Evolutionary conservation across 2,888 invertebrate genomes (phyloP).

Genomic region (Eupithecia abbreviata): DNA sequence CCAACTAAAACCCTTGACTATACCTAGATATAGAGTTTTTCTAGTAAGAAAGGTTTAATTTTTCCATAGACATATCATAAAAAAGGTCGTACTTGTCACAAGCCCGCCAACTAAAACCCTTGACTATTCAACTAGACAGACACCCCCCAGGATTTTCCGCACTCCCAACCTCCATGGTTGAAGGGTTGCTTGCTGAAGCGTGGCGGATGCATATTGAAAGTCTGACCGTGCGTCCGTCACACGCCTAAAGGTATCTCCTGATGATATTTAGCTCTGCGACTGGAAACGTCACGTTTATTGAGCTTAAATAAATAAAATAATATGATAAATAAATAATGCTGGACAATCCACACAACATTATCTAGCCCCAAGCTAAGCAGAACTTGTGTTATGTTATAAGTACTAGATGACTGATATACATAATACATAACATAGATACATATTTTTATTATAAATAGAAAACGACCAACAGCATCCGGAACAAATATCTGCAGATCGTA

Average conservation of each 20-base stretch:
- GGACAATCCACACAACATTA: too few species aligned
- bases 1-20: too few species aligned
- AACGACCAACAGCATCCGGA: too few species aligned
- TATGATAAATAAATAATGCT: too few species aligned
- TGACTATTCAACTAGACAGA: constrained; percentile 38
- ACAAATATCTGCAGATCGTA: too few species aligned
- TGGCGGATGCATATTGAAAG: constrained; percentile 77
- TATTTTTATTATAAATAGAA: too few species aligned
- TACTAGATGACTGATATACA: too few species aligned
- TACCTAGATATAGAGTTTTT: neutral
- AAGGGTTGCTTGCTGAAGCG: constrained; percentile 59
- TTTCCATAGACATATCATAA: neutral
- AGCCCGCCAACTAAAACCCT: constrained; percentile 18
- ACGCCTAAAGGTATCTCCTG: constrained; percentile 63
- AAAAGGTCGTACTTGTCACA: neutral
- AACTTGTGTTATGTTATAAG: too few species aligned
- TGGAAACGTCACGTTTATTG: neutral
- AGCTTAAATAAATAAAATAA: too few species aligned
- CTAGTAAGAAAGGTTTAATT: neutral
- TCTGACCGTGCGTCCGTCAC: constrained; percentile 66
- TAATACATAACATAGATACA: too few species aligned
- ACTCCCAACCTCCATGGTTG: constrained; percentile 65
- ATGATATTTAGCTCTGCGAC: neutral
- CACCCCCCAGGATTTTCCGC: constrained; percentile 63
- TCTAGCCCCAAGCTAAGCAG: too few species aligned